A percentile compares a stretch with the other conserved stretches of the same genome.
These are phyloP conservation scores for Scomber japonicus DNA, from an alignment of 2,113 vertebrate species.

Conservation along the genomic window DNA sequence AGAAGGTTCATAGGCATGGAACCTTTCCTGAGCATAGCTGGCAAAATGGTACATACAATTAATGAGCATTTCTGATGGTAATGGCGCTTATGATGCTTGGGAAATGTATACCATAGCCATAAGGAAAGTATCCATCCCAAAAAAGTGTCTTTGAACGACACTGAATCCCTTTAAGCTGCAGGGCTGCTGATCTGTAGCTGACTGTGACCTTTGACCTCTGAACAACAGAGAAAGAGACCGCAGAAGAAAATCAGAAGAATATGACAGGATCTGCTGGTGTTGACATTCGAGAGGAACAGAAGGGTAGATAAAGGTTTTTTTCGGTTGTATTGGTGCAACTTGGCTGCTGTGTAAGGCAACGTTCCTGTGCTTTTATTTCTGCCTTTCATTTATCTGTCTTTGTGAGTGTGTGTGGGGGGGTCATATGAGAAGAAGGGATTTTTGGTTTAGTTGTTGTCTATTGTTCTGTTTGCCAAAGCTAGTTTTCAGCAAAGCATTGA, in stretches of 20 bases:
- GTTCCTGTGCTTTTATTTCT: background rate
- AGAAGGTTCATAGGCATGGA: too few species aligned
- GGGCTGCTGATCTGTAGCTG: background rate
- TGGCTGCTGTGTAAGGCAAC: background rate
- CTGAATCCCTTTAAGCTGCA: background rate
- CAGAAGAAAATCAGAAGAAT: background rate
- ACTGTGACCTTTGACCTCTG: constrained; percentile 7
- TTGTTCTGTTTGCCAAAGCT: constrained; percentile 28
- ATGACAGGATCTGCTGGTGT: background rate
- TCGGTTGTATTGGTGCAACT: background rate
- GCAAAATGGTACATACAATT: background rate
- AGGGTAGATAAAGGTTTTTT: background rate
- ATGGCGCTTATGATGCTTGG: background rate
- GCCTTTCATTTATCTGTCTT: background rate
- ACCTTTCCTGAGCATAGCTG: too few species aligned
- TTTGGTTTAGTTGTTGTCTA: constrained; percentile 32
- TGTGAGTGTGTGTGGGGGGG: background rate
- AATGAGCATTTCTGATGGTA: background rate
- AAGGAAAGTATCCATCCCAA: background rate
- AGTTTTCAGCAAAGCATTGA: constrained; percentile 24
- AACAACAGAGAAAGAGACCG: background rate
- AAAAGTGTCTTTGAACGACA: background rate
- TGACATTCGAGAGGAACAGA: background rate
- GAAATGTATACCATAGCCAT: too few species aligned
- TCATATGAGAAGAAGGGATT: background rate